Conservation (phyloP, 2,113 vertebrate species). For the Camarhynchus parvulus region DNA sequence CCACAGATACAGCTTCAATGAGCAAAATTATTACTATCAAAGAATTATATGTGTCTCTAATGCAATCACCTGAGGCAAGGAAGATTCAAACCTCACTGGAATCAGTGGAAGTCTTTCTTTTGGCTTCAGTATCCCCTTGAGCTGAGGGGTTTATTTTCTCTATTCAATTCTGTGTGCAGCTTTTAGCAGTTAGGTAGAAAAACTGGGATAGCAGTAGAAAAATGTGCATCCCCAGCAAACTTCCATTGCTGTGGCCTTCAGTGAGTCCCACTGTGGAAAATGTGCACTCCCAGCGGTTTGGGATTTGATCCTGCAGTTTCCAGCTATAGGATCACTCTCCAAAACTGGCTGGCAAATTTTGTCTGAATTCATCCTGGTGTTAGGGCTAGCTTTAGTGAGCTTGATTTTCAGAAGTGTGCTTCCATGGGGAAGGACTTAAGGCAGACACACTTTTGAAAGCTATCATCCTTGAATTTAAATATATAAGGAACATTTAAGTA, state of each 20-base stretch:
- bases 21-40: neutral
- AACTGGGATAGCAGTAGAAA: neutral
- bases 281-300: neutral
- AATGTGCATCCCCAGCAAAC: neutral
- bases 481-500: neutral
- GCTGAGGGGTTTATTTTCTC: neutral
- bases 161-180: neutral
- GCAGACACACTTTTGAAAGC: neutral
- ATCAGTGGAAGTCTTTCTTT: neutral
- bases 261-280: neutral
- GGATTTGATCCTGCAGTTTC: neutral
- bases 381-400: neutral
- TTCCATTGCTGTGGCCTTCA: neutral
- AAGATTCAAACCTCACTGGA: neutral
- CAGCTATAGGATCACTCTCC: neutral
- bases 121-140: neutral
- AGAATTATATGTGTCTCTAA: neutral
- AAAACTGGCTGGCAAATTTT: neutral
- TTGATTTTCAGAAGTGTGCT: neutral
- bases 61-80: neutral
- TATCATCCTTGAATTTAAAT: neutral
- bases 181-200: neutral
- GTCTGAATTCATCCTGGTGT: neutral
- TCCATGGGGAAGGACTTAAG: neutral
- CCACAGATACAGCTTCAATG: neutral